A percentile compares a stretch with the other conserved stretches of the same genome.
Evolutionary conservation across 2,797 vertebrate species (phyloP).

Genomic region (Ctenochaetus hawaiiensis): DNA sequence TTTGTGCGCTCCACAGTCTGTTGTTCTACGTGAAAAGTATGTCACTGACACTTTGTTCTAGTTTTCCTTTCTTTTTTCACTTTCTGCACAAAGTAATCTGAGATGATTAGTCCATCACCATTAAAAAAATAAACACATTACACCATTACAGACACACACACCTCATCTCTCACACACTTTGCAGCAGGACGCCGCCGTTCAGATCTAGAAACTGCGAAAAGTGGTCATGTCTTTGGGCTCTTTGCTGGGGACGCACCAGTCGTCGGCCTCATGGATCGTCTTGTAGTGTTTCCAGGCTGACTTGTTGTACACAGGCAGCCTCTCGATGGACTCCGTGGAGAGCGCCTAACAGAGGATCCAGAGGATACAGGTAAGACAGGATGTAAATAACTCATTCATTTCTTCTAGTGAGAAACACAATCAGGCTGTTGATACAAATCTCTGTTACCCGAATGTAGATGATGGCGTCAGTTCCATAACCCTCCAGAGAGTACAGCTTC

Average conservation of each 20-base stretch:
- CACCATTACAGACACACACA: not conserved
- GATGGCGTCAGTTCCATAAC: slow-evolving; percentile 94
- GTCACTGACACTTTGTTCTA: slow-evolving; percentile 37
- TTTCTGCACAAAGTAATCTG: slow-evolving; percentile 33
- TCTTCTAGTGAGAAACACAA: not conserved
- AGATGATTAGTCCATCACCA: not conserved
- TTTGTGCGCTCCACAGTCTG: not conserved
- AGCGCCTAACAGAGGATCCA: slow-evolving; percentile 86
- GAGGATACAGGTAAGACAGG: not conserved
- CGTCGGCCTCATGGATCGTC: slow-evolving; percentile 93
- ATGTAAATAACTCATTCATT: not conserved
- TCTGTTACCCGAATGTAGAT: slow-evolving; percentile 94
- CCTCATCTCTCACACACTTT: not conserved
- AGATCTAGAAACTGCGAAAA: slow-evolving; percentile 90
- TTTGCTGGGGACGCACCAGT: slow-evolving; percentile 98
- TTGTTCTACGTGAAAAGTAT: slow-evolving; percentile 26
- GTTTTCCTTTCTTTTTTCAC: not conserved
- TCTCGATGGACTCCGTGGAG: slow-evolving; percentile 96
- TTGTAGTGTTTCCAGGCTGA: slow-evolving; percentile 98
- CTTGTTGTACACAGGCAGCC: slow-evolving; percentile 97
- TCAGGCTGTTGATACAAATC: not conserved
- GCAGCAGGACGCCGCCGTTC: not conserved
- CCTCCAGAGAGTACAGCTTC: slow-evolving; percentile 97
- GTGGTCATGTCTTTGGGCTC: slow-evolving; percentile 99
- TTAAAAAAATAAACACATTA: not conserved